phyloP scores from a whole-genome alignment of 2,888 invertebrate species.

The Omphaloscelis lunosa region DNA sequence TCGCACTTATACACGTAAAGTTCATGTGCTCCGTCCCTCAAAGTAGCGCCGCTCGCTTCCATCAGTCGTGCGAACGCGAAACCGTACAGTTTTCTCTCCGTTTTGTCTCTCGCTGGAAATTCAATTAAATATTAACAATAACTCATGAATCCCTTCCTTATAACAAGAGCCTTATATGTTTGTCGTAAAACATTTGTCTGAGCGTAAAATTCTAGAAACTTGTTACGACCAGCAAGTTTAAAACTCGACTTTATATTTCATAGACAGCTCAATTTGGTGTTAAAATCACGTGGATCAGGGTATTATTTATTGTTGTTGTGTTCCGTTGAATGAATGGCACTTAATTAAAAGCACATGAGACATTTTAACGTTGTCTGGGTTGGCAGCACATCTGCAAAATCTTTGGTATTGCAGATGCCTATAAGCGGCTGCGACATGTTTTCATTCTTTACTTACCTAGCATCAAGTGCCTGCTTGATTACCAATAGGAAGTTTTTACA shows the following conservation, averaged over 20 bases:
- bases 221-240: background rate
- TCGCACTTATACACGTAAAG: conserved; percentile 98
- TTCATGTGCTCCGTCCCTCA: conserved; percentile 96
- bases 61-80: conserved; percentile 97
- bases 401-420: background rate
- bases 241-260: conserved; percentile 7
- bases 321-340: background rate
- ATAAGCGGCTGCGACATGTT: background rate
- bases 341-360: background rate
- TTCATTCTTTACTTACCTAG: too few species aligned
- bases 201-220: background rate
- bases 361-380: background rate
- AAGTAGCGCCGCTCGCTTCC: conserved; percentile 97
- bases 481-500: background rate
- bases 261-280: background rate
- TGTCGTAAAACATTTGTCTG: background rate
- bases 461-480: background rate
- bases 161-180: background rate
- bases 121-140: background rate
- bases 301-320: background rate
- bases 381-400: background rate
- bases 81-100: conserved; percentile 97
- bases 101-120: conserved; percentile 95
- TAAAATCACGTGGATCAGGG: background rate
- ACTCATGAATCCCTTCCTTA: background rate